These are phyloP conservation scores for Strongylocentrotus purpuratus DNA, from an alignment of 35 echinoderm and acorn worm species.

Conservation along the genomic window DNA sequence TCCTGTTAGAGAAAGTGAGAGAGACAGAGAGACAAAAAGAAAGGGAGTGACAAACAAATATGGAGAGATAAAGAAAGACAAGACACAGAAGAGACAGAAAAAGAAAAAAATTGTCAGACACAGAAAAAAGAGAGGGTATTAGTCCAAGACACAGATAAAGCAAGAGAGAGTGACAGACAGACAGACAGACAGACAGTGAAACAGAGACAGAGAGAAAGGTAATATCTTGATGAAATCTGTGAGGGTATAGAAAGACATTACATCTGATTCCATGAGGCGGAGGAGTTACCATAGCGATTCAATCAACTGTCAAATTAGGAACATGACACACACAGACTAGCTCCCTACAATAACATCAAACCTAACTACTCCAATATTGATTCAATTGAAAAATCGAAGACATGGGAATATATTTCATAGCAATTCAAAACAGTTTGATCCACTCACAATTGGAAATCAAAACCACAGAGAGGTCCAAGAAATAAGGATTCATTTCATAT, in stretches of 20 bases:
- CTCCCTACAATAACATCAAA: background rate
- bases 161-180: background rate
- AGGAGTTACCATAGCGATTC: background rate
- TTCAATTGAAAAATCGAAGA: background rate
- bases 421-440: no score
- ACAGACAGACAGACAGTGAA: background rate
- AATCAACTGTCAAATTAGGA: background rate
- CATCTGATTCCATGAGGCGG: background rate
- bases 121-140: background rate
- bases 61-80: background rate
- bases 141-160: background rate
- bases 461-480: no score
- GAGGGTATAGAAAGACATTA: no score
- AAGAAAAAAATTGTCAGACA: background rate
- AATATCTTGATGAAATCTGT: no score
- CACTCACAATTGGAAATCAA: no score
- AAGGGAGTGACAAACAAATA: background rate
- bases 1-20: background rate
- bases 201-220: background rate
- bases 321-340: background rate
- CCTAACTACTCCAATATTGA: background rate
- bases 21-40: background rate
- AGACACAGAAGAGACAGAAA: background rate
- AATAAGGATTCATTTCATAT: no score
- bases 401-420: background rate